Evolutionary conservation across 2,888 invertebrate species (phyloP), one percentile per base, ranked within the genome.

Genomic region (Fragum fragum): DNA sequence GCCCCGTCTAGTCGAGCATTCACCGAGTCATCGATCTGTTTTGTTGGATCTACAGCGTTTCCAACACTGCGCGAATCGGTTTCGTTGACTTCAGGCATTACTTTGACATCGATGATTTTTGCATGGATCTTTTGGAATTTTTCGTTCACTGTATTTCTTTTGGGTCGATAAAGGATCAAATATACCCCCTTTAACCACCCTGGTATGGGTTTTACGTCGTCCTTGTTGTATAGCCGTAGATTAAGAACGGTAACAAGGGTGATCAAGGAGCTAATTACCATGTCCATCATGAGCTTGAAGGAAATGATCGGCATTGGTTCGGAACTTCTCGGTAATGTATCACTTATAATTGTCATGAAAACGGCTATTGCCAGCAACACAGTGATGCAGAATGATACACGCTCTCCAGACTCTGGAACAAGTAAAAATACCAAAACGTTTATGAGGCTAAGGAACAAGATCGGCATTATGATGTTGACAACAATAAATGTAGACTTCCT

Each of bases 241-340:
- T 81, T 88, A 29, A 85, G 61, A 14, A 86, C 76, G 0, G 87
- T 84, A 6, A 81, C 73, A 9, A 85, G n/a, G 1, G 78, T 81
- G n/a, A 84, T 83, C 9, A 88, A 29, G 1, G 87, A 83, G 76
- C 87, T 88, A 52, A 86, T 72, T 0, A 85, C 73, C 77, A 88
- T 61, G 73, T 85, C 84, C 7, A 80, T 63, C 47, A 57, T 57
- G 23, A 57, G 23, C 23, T 57, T 57, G 57, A 21, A 57, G 5
- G 82, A 77, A 1, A 85, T 76, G 3, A 86, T 57, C 7, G 85
- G 80, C 71, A 86, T 68, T 0, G 83, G 81, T n/a, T 83, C 76
- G 0, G 85, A 79, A 6, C 77, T 77, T 42, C 73, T 72, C 11
- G 85, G 85, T 21, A 86, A 53, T 63, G 69, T 83, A 14, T 83